Percentiles rank a stretch among this genome's conserved stretches.
These are phyloP conservation scores for Oxytorus armatus DNA, from an alignment of 2,888 invertebrate genomes.

Conservation along the genomic window DNA sequence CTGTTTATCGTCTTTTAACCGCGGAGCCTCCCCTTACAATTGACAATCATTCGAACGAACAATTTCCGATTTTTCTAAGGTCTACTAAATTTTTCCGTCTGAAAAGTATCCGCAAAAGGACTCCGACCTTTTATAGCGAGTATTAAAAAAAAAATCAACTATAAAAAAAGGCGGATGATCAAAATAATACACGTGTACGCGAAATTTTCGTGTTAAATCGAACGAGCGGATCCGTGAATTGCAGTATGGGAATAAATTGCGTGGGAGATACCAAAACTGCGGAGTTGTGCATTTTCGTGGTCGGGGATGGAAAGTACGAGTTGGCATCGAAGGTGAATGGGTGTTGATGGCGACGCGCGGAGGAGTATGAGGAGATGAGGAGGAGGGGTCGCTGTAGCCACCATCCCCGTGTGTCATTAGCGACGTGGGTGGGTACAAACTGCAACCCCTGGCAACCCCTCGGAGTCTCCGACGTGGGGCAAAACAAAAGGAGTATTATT, in stretches of 20 bases:
- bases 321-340: constrained; percentile 62
- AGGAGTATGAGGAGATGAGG: neutral
- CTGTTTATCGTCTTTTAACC: too few species aligned
- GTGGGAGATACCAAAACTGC: constrained; percentile 44
- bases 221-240: neutral
- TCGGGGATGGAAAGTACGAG: constrained; percentile 40
- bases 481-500: constrained; percentile 78
- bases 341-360: constrained; percentile 53
- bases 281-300: constrained; percentile 55
- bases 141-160: neutral
- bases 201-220: neutral
- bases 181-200: neutral
- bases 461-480: constrained; percentile 50
- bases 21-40: too few species aligned
- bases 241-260: constrained; percentile 30
- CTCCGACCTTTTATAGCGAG: neutral
- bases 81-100: too few species aligned
- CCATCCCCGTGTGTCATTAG: constrained; percentile 51
- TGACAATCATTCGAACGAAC: too few species aligned
- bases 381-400: constrained; percentile 24
- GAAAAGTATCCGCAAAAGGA: too few species aligned
- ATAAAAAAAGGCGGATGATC: neutral
- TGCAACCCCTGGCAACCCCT: constrained; percentile 42
- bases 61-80: too few species aligned
- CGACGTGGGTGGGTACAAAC: constrained; percentile 37